Evolutionary conservation across 2,888 invertebrate species (phyloP), one percentile per base, ranked within the genome.

Genomic region (Nemoura dubitans): DNA sequence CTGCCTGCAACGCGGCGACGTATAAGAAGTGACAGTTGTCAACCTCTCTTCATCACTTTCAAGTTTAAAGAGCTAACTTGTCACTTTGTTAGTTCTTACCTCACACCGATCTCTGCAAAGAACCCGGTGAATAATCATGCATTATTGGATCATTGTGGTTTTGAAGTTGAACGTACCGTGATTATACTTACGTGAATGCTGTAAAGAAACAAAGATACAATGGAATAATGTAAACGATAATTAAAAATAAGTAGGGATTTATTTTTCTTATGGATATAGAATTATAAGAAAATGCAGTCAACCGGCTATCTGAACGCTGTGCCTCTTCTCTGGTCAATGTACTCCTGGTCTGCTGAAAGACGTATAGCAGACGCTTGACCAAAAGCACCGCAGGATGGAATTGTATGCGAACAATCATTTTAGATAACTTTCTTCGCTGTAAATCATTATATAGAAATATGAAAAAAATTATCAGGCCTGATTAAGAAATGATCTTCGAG

Each of bases 1-100:
- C 10, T 78, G 26, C 25, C 10, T n/a, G n/a, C n/a, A 78, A 78
- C 78, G 2, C 16, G 78, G 16, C 5, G 78, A 26, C 28, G 27
- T 78, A 25, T n/a, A 78, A 78, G 78, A 78, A 78, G 78, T 78
- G 78, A 78, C 78, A 78, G 28, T 28, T 78, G 78, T 78, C 78
- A 78, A 78, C 10, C 27, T 78, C 78, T 78, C 78, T 78, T n/a
- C 78, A 26, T n/a, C 78, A 26, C 78, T 78, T 28, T 27, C 78
- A 59, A 21, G 21, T 78, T 28, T 27, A 6, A 59, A 21, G 59
- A 59, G 59, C 59, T 59, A 59, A 1, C 59, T 21, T 59, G 59
- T 7, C 59, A 7, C 59, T 59, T 21, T 59, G 59, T 59, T 21
- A 59, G 16, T 59, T 59, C 59, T 59, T 59, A 59, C 59, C 59